Percentiles rank a stretch among this genome's conserved stretches.
These are phyloP conservation scores for Drosophila paulistorum DNA, from an alignment of 1,140 invertebrate species.

Conservation along the genomic window DNA sequence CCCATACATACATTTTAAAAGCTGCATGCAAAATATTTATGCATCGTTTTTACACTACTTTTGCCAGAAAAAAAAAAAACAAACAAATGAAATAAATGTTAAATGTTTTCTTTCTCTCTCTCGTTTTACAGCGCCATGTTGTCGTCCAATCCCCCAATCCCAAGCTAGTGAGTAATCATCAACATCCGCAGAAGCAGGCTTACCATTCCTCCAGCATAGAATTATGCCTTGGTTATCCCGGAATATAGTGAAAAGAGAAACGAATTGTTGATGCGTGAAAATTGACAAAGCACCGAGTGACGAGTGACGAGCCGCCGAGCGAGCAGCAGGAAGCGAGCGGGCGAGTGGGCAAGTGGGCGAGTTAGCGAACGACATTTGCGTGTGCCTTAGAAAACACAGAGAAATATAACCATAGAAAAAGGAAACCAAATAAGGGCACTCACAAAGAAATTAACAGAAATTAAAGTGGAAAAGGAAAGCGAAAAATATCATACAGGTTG, in stretches of 20 bases:
- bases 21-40: neutral
- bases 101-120: neutral
- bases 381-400: conserved; percentile 14
- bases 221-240: conserved; percentile 59
- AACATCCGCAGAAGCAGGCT: conserved; percentile 19
- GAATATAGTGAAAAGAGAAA: conserved; percentile 29
- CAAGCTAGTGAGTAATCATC: conserved; percentile 67
- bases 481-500: conserved; percentile 63
- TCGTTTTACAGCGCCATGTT: conserved; percentile 55
- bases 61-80: neutral
- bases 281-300: conserved; percentile 42
- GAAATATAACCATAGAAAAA: neutral
- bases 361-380: conserved; percentile 35
- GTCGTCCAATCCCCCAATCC: conserved; percentile 28
- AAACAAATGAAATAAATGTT: conserved; percentile 1
- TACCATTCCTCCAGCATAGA: conserved; percentile 19
- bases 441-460: conserved; percentile 16
- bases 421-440: conserved; percentile 33
- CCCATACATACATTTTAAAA: neutral
- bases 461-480: conserved; percentile 61
- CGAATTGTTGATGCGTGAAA: conserved; percentile 21
- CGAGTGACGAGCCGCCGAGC: conserved; percentile 24
- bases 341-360: conserved; percentile 16
- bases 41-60: neutral
- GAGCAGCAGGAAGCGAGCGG: conserved; percentile 19